phyloP scores from a whole-genome alignment of 2,888 invertebrate genomes.

The Caenorhabditis panamensis region DNA sequence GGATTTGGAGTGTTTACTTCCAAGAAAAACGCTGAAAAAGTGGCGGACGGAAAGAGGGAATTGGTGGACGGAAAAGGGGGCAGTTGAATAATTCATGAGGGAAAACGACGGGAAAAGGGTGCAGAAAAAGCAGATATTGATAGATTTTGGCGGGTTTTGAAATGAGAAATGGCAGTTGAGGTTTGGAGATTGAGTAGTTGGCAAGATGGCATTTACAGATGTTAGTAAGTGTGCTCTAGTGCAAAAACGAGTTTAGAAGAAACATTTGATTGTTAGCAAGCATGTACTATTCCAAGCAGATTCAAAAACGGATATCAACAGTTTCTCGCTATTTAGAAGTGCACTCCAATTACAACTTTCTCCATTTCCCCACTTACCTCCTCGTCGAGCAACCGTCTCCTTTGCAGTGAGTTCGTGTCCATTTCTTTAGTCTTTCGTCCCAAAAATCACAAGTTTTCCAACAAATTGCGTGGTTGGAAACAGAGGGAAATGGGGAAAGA shows the following conservation, averaged over 20 bases:
- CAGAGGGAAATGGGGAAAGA: too few relatives aligned
- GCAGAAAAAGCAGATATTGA: neutral
- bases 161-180: too few relatives aligned
- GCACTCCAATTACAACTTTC: too few relatives aligned
- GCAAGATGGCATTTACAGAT: neutral
- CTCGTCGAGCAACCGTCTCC: neutral
- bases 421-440: too few relatives aligned
- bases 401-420: neutral
- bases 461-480: too few relatives aligned
- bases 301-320: too few relatives aligned
- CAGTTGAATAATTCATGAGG: conserved; percentile 36
- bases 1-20: neutral
- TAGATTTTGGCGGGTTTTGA: neutral
- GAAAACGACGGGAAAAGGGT: neutral
- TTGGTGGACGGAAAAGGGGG: neutral
- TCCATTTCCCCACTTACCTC: neutral
- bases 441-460: too few relatives aligned
- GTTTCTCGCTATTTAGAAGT: too few relatives aligned
- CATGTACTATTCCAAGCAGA: too few relatives aligned
- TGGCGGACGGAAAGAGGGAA: neutral
- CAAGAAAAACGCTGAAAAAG: conserved; percentile 3
- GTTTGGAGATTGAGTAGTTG: neutral
- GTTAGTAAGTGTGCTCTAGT: neutral
- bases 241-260: too few relatives aligned
- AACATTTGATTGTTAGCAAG: too few relatives aligned